Percentiles rank a stretch among this genome's conserved stretches.
Conservation (phyloP, 2,113 vertebrate species). For the Lucifuga dentata region DNA sequence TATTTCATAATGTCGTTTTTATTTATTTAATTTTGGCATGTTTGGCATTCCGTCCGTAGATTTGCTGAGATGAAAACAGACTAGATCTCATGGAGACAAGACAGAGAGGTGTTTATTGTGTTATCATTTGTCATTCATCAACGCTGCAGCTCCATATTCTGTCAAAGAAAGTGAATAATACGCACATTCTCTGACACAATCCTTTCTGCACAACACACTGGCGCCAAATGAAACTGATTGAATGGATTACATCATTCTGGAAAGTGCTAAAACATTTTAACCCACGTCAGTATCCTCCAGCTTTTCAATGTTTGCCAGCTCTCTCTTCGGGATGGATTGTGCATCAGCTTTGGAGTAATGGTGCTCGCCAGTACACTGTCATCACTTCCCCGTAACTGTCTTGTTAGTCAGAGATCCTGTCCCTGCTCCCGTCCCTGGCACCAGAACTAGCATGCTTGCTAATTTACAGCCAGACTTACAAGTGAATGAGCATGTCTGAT, state of each 20-base stretch:
- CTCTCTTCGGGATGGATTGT: slow-evolving; percentile 26
- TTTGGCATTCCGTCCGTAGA: too few species aligned
- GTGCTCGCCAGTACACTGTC: slow-evolving; percentile 56
- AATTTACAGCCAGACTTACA: slow-evolving; percentile 66
- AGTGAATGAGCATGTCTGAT: slow-evolving; percentile 61
- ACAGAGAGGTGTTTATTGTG: slow-evolving; percentile 11
- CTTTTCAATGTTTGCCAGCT: slow-evolving; percentile 25
- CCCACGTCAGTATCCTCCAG: slow-evolving; percentile 1
- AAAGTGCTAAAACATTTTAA: slow-evolving; percentile 21
- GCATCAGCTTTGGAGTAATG: slow-evolving; percentile 32
- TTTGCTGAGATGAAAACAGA: slow-evolving; percentile 28
- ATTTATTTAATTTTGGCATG: too few species aligned
- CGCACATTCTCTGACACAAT: neutral
- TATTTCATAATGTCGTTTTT: too few species aligned
- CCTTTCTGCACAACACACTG: neutral
- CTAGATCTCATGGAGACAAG: slow-evolving; percentile 4
- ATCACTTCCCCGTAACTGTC: slow-evolving; percentile 56
- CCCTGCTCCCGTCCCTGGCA: slow-evolving; percentile 33
- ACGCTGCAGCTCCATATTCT: neutral
- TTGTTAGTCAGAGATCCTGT: slow-evolving; percentile 55
- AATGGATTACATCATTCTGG: slow-evolving; percentile 22
- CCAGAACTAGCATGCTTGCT: slow-evolving; percentile 9
- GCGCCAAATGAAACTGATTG: slow-evolving; percentile 11
- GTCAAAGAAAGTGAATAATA: slow-evolving; percentile 20
- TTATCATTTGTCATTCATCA: neutral